Evolutionary conservation across 1,140 invertebrate genomes (phyloP).

Genomic region (Odontomachus brunneus): DNA sequence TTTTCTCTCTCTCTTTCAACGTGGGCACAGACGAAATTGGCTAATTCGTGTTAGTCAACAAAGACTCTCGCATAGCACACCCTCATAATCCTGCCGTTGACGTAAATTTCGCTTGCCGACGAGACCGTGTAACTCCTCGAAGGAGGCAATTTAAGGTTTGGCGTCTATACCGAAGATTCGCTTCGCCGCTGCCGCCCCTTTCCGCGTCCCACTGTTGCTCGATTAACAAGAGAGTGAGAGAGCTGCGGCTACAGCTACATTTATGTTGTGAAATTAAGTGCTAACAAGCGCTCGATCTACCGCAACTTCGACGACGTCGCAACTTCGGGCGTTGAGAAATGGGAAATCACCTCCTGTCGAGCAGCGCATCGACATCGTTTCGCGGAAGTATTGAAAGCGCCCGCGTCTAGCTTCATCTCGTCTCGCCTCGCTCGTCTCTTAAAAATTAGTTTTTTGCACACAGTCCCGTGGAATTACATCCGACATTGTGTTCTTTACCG

Average conservation of each 20-base stretch:
- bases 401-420: background rate
- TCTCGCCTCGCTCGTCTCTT: background rate
- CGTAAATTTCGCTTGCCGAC: background rate
- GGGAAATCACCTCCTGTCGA: constrained; percentile 19
- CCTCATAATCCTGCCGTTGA: background rate
- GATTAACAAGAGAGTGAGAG: constrained; percentile 23
- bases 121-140: background rate
- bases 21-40: background rate
- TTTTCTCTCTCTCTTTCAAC: too few relatives aligned
- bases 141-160: background rate
- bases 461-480: constrained; percentile 9
- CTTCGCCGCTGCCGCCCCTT: background rate
- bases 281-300: constrained; percentile 40
- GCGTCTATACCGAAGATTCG: background rate
- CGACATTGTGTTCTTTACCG: background rate
- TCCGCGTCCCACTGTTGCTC: background rate
- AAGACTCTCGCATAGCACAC: background rate
- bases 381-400: constrained; percentile 28
- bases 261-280: constrained; percentile 33
- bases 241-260: background rate
- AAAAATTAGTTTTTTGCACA: constrained; percentile 36
- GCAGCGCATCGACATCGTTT: background rate
- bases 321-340: constrained; percentile 30
- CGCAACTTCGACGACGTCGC: constrained; percentile 30
- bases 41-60: background rate